Evolutionary conservation across 2,797 vertebrate species (phyloP).

Genomic region (Champsocephalus esox): DNA sequence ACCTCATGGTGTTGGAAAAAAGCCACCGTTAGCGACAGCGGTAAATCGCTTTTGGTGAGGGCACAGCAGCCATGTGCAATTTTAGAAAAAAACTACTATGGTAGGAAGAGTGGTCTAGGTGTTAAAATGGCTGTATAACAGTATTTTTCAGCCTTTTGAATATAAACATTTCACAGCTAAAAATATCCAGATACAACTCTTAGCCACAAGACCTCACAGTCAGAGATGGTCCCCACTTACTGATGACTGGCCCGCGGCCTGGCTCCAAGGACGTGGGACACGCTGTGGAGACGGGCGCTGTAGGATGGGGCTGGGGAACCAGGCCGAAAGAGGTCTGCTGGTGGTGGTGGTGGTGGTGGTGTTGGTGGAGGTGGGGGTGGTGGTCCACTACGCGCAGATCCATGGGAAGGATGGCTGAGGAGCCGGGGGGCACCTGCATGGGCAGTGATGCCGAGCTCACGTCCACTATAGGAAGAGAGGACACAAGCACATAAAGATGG

Average conservation of each 20-base stretch:
- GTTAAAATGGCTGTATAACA: too few relatives aligned
- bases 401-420: constrained; percentile 79
- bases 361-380: constrained; percentile 62
- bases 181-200: not conserved
- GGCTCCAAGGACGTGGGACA: constrained; percentile 56
- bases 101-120: too few relatives aligned
- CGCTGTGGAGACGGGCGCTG: constrained; percentile 48
- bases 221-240: constrained; percentile 52
- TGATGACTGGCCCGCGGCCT: constrained; percentile 48
- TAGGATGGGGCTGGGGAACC: constrained; percentile 68
- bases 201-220: not conserved
- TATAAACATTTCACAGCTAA: too few relatives aligned
- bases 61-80: too few relatives aligned
- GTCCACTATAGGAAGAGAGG: constrained; percentile 63
- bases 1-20: too few relatives aligned
- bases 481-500: not conserved
- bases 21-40: too few relatives aligned
- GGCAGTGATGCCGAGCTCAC: constrained; percentile 78
- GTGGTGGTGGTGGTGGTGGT: constrained; percentile 57
- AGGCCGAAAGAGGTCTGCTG: constrained; percentile 75
- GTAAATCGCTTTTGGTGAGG: too few relatives aligned
- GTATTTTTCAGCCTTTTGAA: too few relatives aligned
- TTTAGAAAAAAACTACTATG: too few relatives aligned
- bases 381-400: constrained; percentile 81
- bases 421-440: constrained; percentile 73